phyloP scores from a whole-genome alignment of 1,140 invertebrate genomes.

The Drosophila kurseongensis region DNA sequence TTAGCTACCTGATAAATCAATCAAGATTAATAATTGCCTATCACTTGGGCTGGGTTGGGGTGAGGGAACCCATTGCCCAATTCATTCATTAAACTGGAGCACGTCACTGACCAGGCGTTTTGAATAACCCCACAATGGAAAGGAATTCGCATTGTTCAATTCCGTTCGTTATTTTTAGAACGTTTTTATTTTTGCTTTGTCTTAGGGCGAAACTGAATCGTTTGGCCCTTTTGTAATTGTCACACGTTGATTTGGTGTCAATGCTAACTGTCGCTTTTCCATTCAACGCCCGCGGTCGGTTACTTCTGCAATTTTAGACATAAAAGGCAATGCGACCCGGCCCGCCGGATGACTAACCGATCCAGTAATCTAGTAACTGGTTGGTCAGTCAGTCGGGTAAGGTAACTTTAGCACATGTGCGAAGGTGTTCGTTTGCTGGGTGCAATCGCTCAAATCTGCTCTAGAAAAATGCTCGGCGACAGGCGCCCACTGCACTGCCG shows the following conservation, averaged over 20 bases:
- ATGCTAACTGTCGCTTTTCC: slow-evolving; percentile 72
- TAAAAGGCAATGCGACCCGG: slow-evolving; percentile 75
- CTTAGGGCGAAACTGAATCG: slow-evolving; percentile 57
- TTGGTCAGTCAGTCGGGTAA: slow-evolving; percentile 48
- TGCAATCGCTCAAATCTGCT: slow-evolving; percentile 68
- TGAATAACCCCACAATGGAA: slow-evolving; percentile 74
- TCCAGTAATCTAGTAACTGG: slow-evolving; percentile 26
- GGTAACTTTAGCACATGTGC: slow-evolving; percentile 80
- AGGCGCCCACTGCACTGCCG: slow-evolving; percentile 76
- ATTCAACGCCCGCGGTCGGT: slow-evolving; percentile 70
- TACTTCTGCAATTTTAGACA: slow-evolving; percentile 84
- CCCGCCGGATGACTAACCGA: slow-evolving; percentile 38
- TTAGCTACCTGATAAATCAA: slow-evolving; percentile 78
- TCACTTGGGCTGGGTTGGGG: slow-evolving; percentile 31
- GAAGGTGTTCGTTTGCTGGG: slow-evolving; percentile 64
- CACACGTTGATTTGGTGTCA: slow-evolving; percentile 73
- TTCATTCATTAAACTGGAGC: slow-evolving; percentile 73
- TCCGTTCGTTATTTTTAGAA: slow-evolving; percentile 65
- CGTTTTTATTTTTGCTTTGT: slow-evolving; percentile 35
- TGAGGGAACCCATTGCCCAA: slow-evolving; percentile 16
- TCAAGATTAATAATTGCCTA: slow-evolving; percentile 77
- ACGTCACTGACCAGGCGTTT: slow-evolving; percentile 69
- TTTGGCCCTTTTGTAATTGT: slow-evolving; percentile 58
- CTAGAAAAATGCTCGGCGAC: slow-evolving; percentile 76
- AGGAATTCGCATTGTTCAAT: slow-evolving; percentile 63